A percentile compares a stretch with the other conserved stretches of the same genome.
Conservation (phyloP, 2,797 vertebrate genomes). For the Eulemur rubriventer region DNA sequence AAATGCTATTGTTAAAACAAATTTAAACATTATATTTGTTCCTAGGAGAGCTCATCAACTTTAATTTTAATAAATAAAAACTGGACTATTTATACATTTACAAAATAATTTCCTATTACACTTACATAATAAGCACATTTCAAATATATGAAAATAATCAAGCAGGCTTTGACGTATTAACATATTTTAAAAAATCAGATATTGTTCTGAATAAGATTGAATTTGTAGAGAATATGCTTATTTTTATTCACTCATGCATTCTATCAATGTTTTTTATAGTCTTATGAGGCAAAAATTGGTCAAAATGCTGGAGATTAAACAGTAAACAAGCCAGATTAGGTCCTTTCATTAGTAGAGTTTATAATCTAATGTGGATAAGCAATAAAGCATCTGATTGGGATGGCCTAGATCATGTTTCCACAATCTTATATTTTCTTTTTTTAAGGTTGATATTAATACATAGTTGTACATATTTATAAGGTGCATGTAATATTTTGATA, state of each 20-base stretch:
- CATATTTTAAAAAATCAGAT: not conserved
- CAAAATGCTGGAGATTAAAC: not conserved
- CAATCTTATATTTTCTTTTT: not conserved
- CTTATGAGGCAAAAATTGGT: not conserved
- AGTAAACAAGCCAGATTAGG: not conserved
- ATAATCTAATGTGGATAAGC: not conserved
- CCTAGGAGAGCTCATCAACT: not conserved
- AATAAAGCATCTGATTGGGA: not conserved
- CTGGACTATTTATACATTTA: not conserved
- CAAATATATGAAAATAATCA: not conserved
- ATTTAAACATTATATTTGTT: not conserved
- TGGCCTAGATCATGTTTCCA: too few species aligned
- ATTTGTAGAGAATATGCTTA: not conserved
- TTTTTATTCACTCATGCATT: not conserved
- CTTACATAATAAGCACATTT: not conserved
- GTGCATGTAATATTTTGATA: not conserved
- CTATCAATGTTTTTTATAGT: not conserved
- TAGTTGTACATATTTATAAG: not conserved
- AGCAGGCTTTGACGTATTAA: not conserved
- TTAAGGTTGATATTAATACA: not conserved
- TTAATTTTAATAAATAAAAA: not conserved
- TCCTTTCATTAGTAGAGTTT: not conserved
- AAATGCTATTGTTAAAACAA: constrained; percentile 20
- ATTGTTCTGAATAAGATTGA: not conserved
- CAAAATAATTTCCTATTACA: not conserved